Conservation (phyloP, 2,797 vertebrate species). For the Esox lucius region DNA sequence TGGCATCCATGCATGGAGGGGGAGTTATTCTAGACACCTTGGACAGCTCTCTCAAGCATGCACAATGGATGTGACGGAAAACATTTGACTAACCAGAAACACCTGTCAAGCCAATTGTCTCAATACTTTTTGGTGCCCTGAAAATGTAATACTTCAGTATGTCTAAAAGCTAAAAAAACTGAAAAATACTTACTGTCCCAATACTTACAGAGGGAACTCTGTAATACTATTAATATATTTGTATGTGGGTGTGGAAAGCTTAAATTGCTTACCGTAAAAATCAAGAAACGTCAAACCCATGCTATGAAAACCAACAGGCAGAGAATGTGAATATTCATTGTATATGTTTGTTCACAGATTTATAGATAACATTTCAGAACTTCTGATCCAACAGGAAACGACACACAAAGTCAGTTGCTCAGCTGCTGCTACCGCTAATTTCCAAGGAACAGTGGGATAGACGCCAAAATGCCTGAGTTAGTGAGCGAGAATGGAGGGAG, state of each 20-base stretch:
- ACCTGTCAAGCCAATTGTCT: too few species aligned
- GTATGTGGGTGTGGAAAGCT: background rate
- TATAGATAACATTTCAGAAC: constrained; percentile 62
- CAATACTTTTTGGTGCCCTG: too few species aligned
- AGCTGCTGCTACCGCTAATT: constrained; percentile 54
- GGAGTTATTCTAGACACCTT: too few species aligned
- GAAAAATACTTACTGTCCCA: too few species aligned
- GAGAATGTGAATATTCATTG: background rate
- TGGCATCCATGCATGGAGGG: too few species aligned
- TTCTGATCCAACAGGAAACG: constrained; percentile 63
- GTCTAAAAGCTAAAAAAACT: too few species aligned
- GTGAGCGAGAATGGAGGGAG: background rate
- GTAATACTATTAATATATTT: too few species aligned
- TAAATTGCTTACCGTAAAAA: background rate
- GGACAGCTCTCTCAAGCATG: too few species aligned
- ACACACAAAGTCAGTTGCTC: constrained; percentile 75
- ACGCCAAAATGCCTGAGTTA: constrained; percentile 33
- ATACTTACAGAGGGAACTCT: too few species aligned
- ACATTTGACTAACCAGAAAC: too few species aligned
- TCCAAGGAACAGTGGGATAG: constrained; percentile 50
- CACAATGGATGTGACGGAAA: too few species aligned
- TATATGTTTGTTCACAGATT: constrained; percentile 38
- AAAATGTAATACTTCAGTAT: too few species aligned
- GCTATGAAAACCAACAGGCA: background rate
- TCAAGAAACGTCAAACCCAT: background rate